Percentiles rank a stretch among this genome's conserved stretches.
Conservation (phyloP, 2,113 vertebrate species). For the Rhinopithecus roxellana region DNA sequence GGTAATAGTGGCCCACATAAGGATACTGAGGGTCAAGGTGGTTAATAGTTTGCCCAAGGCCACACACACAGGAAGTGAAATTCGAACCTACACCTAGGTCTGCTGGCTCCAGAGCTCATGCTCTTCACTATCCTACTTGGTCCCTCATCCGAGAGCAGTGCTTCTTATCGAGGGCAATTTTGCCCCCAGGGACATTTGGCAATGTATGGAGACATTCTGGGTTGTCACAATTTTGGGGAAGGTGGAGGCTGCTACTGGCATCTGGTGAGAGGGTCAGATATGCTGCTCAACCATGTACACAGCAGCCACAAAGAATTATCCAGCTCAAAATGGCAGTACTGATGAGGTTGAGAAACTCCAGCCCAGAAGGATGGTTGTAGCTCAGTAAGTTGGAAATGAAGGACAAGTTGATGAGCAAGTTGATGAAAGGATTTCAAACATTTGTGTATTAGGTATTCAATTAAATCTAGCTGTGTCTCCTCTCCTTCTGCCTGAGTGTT, state of each 20-base stretch:
- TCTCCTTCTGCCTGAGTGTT: background rate
- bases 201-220: background rate
- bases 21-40: background rate
- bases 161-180: background rate
- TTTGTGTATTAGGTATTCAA: background rate
- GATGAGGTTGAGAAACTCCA: background rate
- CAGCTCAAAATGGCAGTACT: background rate
- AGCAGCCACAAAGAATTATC: background rate
- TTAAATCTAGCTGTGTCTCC: background rate
- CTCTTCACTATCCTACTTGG: background rate
- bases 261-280: background rate
- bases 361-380: background rate
- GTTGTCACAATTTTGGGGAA: background rate
- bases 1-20: background rate
- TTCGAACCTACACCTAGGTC: background rate
- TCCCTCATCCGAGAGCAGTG: background rate
- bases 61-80: background rate
- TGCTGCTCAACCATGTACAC: background rate
- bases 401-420: background rate
- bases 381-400: background rate
- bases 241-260: background rate
- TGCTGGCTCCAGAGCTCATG: background rate
- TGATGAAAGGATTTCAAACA: background rate
- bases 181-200: background rate
- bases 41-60: background rate